Evolutionary conservation across 2,797 vertebrate species (phyloP), one percentile per base, ranked within the genome.

Genomic region (Microhierax caerulescens): DNA sequence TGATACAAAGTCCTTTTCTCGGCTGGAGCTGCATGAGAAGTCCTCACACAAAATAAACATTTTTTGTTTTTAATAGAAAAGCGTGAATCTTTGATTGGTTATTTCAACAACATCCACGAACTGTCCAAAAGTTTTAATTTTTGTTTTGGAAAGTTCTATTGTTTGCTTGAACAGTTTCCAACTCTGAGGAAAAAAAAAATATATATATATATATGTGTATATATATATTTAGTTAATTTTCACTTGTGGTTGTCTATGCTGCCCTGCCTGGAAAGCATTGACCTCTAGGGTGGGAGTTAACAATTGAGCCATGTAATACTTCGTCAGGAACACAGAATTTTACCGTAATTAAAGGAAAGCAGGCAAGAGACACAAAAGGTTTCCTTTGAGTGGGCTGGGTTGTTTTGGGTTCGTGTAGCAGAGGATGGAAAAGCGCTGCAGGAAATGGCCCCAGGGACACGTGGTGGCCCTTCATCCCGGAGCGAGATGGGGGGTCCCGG

Each of bases 1-100:
- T 97, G 98, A 98, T 97, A 98, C 97, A 97, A 94, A 94, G 98
- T 98, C 96, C 98, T 96, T 83, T 78, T 91, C 88, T 92, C 0
- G 5, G 85, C 82, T 28, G 37, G 90, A 96, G 97, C 97, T 97
- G 97, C 87, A 39, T 96, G 96, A 88, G 89, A 98, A 96, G 95
- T 97, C 95, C 96, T 97, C 90, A 75, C 81, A 94, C 85, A 85
- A 93, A 98, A 97, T 91, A 98, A 96, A 97, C 96, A 85, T 97
- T 94, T 97, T 93, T 18, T 67, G 47, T 63, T 93, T 93, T 65
- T 15, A 81, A 85, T 87, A 97, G 79, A 95, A 97, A 97, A 93
- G 82, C 85, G 95, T 96, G 93, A 87, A 94, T 96, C 88, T 89
- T 82, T 94, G 92, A 93, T 74, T 67, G 67, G 60, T 89, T 93